Evolutionary conservation across 2,797 vertebrate genomes (phyloP), one percentile per base, ranked within the genome.

Genomic region (Neoniphon sammara): DNA sequence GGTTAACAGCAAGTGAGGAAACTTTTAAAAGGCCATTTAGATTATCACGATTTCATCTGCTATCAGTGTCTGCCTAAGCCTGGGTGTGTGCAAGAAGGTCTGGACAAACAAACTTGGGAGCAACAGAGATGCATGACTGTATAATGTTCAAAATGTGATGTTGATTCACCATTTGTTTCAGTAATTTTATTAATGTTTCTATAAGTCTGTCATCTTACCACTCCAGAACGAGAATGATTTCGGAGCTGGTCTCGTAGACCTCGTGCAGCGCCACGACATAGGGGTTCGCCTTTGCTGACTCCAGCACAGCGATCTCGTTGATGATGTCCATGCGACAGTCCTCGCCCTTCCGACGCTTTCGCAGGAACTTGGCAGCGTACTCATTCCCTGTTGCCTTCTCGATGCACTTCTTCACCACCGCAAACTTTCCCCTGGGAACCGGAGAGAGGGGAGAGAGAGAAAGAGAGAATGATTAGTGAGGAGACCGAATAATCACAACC

Each of bases 181-280:
- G 30, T 61, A 7, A 63, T 25, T 0, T 64, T 20, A n/a, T n/a
- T 49, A 27, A n/a, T 30, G 27, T 57, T 55, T 58, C 14, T 65
- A 56, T 60, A 66, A 1, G 30, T 75, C 18, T 70, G 23, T 62
- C 31, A 34, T 6, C 94, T 94, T 89, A 96, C 95, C 93, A 96
- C 85, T 96, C 95, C 23, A 96, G 91, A 20, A 96, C 92, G 1
- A 96, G 94, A 85, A 95, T 87, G 89, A 96, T 95, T 87, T 96
- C 95, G 0, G 75, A 50, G 85, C 34, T 85, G 57, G 94, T 95
- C 85, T 96, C 95, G 21, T 95, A 96, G 87, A 96, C 95, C 80
- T 95, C 95, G 1, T 95, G 94, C 66, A 96, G 93, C 0, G 91
- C 93, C 84, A 95, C 95, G 64, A 96, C 94, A 27, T 93, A 94